Conservation (phyloP, 2,888 invertebrate species). For the Margaritifera margaritifera region DNA sequence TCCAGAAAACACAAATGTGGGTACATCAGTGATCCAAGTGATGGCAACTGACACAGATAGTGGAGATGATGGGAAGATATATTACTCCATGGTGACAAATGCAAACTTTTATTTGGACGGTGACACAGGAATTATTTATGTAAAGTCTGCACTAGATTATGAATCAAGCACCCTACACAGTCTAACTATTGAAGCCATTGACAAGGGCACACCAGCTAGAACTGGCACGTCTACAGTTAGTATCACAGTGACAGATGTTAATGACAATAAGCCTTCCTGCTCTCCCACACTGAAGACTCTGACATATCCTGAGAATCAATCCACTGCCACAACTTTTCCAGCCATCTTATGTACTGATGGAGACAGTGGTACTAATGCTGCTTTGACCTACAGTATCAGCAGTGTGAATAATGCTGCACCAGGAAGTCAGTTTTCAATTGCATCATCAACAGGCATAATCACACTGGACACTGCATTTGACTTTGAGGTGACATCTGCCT, state of each 20-base stretch:
- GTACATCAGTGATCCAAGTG: conserved; percentile 41
- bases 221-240: conserved; percentile 85
- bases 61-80: conserved; percentile 47
- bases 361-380: conserved; percentile 43
- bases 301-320: conserved; percentile 33
- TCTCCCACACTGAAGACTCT: conserved; percentile 38
- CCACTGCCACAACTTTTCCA: conserved; percentile 29
- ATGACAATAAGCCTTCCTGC: conserved; percentile 75
- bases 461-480: conserved; percentile 40
- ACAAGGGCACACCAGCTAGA: conserved; percentile 33
- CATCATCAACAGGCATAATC: conserved; percentile 34
- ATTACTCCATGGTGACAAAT: conserved; percentile 37
- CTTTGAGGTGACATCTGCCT: conserved; percentile 45
- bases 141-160: conserved; percentile 50
- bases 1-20: conserved; percentile 36
- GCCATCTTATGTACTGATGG: conserved; percentile 46
- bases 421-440: conserved; percentile 38
- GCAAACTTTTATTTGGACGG: conserved; percentile 42
- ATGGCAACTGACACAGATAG: conserved; percentile 48
- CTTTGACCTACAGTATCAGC: conserved; percentile 36
- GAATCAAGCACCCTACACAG: conserved; percentile 46
- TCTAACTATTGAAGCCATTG: conserved; percentile 42
- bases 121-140: conserved; percentile 46
- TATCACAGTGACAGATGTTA: conserved; percentile 90
- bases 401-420: conserved; percentile 36